Evolutionary conservation across 2,797 vertebrate species (phyloP).

Genomic region (Megaceryle alcyon): DNA sequence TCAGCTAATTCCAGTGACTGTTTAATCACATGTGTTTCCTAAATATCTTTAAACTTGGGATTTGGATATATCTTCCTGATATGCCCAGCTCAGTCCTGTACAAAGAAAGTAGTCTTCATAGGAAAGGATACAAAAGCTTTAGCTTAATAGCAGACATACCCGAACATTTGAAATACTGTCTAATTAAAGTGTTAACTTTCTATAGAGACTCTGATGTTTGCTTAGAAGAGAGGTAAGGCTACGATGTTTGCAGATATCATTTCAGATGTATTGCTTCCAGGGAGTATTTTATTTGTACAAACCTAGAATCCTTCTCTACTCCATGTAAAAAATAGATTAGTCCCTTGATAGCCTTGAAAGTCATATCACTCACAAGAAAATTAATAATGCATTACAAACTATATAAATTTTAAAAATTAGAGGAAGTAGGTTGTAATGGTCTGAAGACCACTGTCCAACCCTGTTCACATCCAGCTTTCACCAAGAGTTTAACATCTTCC

Average conservation of each 20-base stretch:
- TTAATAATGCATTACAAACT: slow-evolving; percentile 73
- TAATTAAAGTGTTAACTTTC: slow-evolving; percentile 74
- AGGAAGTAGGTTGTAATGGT: slow-evolving; percentile 68
- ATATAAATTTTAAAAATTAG: slow-evolving; percentile 77
- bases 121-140: slow-evolving; percentile 25
- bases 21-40: slow-evolving; percentile 48
- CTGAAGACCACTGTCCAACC: slow-evolving; percentile 63
- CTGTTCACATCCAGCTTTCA: slow-evolving; percentile 38
- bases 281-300: slow-evolving; percentile 75
- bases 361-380: slow-evolving; percentile 74
- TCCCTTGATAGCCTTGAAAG: slow-evolving; percentile 75
- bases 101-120: neutral
- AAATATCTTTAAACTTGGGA: slow-evolving; percentile 56
- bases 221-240: slow-evolving; percentile 66
- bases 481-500: neutral
- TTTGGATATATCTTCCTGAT: slow-evolving; percentile 53
- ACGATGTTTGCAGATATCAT: slow-evolving; percentile 48
- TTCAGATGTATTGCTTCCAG: slow-evolving; percentile 64
- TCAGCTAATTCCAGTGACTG: slow-evolving; percentile 69
- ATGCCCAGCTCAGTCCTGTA: neutral
- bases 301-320: slow-evolving; percentile 66
- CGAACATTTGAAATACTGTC: slow-evolving; percentile 46
- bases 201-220: slow-evolving; percentile 58
- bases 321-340: slow-evolving; percentile 75
- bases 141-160: slow-evolving; percentile 21